A percentile compares a stretch with the other conserved stretches of the same genome.
These are phyloP conservation scores for Marmota flaviventris DNA, from an alignment of 2,113 vertebrate genomes.

Conservation along the genomic window DNA sequence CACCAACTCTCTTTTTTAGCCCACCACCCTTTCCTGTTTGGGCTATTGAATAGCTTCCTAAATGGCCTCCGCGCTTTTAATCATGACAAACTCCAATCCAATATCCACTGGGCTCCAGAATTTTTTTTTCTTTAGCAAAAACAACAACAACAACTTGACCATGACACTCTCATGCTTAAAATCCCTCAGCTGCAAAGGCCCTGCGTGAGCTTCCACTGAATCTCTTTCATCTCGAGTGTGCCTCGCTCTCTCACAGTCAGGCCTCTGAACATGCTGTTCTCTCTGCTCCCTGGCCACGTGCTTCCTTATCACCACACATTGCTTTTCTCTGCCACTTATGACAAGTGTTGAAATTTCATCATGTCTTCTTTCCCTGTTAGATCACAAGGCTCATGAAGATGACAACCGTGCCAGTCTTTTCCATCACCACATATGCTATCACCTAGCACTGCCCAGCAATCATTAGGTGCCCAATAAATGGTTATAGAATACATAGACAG, in stretches of 20 bases:
- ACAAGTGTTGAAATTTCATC: constrained; percentile 5
- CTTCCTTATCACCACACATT: neutral
- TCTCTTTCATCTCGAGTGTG: neutral
- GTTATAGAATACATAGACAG: neutral
- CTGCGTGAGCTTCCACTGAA: neutral
- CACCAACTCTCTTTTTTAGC: neutral
- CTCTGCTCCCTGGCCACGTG: neutral
- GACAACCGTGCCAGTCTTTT: neutral
- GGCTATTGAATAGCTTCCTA: neutral
- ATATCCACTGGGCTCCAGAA: neutral
- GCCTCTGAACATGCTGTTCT: neutral
- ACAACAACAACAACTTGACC: neutral
- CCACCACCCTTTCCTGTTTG: neutral
- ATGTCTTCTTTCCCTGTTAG: neutral
- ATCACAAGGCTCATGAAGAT: neutral
- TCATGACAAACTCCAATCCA: neutral
- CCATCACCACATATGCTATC: neutral
- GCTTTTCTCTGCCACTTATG: constrained; percentile 3
- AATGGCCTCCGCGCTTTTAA: neutral
- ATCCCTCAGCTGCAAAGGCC: neutral
- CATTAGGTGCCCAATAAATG: neutral
- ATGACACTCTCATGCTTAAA: neutral
- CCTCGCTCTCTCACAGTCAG: neutral
- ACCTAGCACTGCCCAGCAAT: neutral
- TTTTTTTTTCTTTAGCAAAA: neutral